Base-by-base conservation (phyloP, 2,113 vertebrate genomes). In the Psammodynastes pulverulentus region DNA sequence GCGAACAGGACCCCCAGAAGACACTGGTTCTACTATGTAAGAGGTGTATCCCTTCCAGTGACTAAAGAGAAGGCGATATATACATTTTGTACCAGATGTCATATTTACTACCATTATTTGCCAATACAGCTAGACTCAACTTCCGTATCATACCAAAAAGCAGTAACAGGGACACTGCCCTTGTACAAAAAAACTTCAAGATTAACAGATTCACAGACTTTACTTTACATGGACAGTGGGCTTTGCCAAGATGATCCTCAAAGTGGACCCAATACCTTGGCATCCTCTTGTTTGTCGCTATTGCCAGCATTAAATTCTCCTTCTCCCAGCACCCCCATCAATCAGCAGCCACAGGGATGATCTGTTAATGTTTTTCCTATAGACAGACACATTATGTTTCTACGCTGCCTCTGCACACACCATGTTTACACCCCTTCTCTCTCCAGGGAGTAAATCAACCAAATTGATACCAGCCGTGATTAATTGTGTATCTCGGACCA, bases 331-430 rank as follows among this genome's bases (percentile, higher is more conserved):
- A 93, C 84, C 91, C 93, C 94, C 95, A 97, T 97, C 97, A 97
- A 97, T 98, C 97, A 97, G 96, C 95, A 93, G 91, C 95, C 95
- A 96, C 94, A 94, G 96, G 96, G 95, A 97, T 97, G 97, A 96
- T 97, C 96, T 96, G 96, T 97, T 98, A 98, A 98, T 98, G 98
- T 97, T 97, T 98, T 98, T 98, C 97, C 97, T 98, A 98, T 98
- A 98, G 98, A 98, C 97, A 97, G 96, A 95, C 96, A 97, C 97
- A 98, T 97, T 97, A 97, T 97, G 97, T 97, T 96, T 97, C 97
- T 95, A 97, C 95, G 94, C 96, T 97, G 96, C 97, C 94, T 97
- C 96, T 97, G 97, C 96, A 96, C 96, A 96, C 88, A 94, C 96
- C 91, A 94, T 97, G 97, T 98, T 97, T 98, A 98, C 97, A 96